Evolutionary conservation across 2,797 vertebrate genomes (phyloP), one percentile per base, ranked within the genome.

Genomic region (Alosa sapidissima): DNA sequence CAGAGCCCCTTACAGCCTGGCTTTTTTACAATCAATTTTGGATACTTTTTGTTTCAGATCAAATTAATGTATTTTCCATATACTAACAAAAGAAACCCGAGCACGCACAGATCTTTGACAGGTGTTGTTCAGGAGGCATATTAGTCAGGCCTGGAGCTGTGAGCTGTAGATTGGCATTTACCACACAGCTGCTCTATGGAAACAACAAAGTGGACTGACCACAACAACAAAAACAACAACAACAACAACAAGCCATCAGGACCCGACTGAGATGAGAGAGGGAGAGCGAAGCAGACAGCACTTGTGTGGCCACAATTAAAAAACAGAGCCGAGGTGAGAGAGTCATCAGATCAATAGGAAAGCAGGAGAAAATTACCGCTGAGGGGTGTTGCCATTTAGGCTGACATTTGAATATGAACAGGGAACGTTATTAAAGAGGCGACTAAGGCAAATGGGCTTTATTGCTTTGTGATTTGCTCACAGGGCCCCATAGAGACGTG

Each of bases 391-490:
- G 84, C 88, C 86, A 90, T 90, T 89, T 88, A 84, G 81, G 83
- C 84, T 81, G 90, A 90, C 89, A 90, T 94, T 88, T 88, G 81
- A 87, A 85, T 83, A 83, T 90, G 88, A 87, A 85, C 87, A 88
- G 84, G 65, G 86, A 86, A 90, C 83, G 84, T 85, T 81, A 91
- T 91, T 91, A 87, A 81, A 88, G 72, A 81, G 52, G 83, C 82
- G 75, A 90, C 54, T 83, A 83, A 78, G 83, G 84, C 68, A 87
- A 86, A 90, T 85, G 68, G 6, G 28, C 41, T 41, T 41, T 78
- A 47, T 78, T 78, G 16, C 16, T 6, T 47, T 78, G 72, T 47
- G 72, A 78, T 78, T 78, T 41, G 68, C 68, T 78, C 41, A 21
- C 72, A 47, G 72, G 72, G 41, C 41, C 72, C 72, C 2, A 47